Conservation (phyloP, 1,140 invertebrate genomes). For the Pseudachorutes palmiensis region DNA sequence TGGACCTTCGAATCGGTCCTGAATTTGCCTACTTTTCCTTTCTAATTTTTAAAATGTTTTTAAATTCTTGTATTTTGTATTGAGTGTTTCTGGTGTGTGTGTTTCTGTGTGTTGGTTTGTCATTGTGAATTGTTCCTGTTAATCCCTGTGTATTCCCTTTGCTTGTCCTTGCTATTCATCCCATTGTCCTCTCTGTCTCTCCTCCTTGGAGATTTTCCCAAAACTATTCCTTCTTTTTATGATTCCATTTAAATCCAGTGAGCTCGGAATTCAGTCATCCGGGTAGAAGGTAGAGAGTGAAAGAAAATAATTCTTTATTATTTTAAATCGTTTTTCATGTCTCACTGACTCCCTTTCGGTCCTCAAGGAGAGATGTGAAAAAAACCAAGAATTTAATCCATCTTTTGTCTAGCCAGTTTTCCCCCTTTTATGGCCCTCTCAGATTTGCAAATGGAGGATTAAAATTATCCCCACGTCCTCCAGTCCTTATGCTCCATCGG, state of each 20-base stretch:
- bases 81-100: too few species aligned
- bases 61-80: too few species aligned
- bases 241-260: not conserved
- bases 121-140: not conserved
- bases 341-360: slow-evolving; percentile 32
- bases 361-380: slow-evolving; percentile 1
- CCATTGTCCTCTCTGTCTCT: not conserved
- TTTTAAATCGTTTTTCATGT: slow-evolving; percentile 36
- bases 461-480: not conserved
- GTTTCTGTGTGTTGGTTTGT: not conserved
- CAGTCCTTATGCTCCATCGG: too few species aligned
- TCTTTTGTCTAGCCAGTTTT: slow-evolving; percentile 28
- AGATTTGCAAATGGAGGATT: not conserved
- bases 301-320: slow-evolving; percentile 17
- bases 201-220: not conserved
- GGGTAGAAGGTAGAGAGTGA: slow-evolving; percentile 1
- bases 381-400: slow-evolving; percentile 37
- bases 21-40: too few species aligned
- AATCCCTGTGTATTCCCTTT: not conserved
- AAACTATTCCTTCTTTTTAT: not conserved
- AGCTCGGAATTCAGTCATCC: not conserved
- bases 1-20: too few species aligned
- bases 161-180: not conserved
- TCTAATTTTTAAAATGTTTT: too few species aligned
- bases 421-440: not conserved